Percentiles rank a stretch among this genome's conserved stretches.
Evolutionary conservation across 2,113 vertebrate genomes (phyloP).

Genomic region (Hyla sarda): DNA sequence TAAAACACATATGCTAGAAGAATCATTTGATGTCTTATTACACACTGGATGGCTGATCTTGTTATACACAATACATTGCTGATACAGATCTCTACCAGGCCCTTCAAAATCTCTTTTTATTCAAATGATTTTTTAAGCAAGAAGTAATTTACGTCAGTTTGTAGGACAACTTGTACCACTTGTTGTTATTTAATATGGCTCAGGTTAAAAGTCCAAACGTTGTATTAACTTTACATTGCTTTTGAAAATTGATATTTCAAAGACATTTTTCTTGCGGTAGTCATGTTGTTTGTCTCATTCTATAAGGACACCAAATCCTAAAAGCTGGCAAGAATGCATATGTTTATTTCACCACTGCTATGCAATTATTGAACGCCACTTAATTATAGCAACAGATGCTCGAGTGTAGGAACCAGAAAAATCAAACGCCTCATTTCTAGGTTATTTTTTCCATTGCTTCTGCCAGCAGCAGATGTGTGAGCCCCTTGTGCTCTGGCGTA

Average conservation of each 20-base stretch:
- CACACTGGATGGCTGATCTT: not conserved
- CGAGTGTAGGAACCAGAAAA: constrained; percentile 94
- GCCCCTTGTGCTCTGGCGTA: constrained; percentile 90
- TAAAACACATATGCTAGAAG: not conserved
- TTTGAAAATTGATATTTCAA: constrained; percentile 73
- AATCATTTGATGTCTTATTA: not conserved
- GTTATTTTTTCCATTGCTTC: constrained; percentile 97
- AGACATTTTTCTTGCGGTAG: constrained; percentile 78
- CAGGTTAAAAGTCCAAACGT: constrained; percentile 32
- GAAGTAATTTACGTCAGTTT: not conserved
- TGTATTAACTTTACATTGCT: constrained; percentile 61
- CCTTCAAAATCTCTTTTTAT: not conserved
- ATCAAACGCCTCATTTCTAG: constrained; percentile 97
- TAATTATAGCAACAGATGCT: constrained; percentile 99
- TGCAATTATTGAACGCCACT: constrained; percentile 99
- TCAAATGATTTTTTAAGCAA: not conserved
- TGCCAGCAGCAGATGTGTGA: constrained; percentile 99
- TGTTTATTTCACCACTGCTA: constrained; percentile 96
- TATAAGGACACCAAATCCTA: constrained; percentile 86
- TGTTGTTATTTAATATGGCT: constrained; percentile 28
- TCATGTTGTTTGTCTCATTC: constrained; percentile 79
- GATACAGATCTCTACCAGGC: not conserved
- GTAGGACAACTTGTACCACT: constrained; percentile 16
- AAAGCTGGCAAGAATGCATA: constrained; percentile 86
- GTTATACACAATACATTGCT: not conserved